Evolutionary conservation across 1,140 invertebrate species (phyloP).

Genomic region (Gonatopus flavifemur): DNA sequence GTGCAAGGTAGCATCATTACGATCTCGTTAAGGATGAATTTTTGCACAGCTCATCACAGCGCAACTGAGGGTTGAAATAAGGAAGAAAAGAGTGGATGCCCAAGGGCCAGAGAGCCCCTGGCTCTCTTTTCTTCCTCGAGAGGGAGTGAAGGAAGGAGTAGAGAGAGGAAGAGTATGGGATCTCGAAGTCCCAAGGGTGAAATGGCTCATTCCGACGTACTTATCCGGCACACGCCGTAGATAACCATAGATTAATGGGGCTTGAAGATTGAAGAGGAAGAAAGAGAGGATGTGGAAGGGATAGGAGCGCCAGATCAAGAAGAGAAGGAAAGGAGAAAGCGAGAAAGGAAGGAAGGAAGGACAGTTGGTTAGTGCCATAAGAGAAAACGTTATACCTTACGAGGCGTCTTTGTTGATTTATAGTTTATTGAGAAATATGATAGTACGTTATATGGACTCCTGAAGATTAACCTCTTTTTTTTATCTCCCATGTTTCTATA

Average conservation of each 20-base stretch:
- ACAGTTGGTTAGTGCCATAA: conserved; percentile 34
- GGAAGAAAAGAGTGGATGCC: conserved; percentile 38
- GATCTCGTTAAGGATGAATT: conserved; percentile 44
- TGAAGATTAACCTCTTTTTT: conserved; percentile 42
- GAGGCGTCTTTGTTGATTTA: conserved; percentile 49
- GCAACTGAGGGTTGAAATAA: conserved; percentile 22
- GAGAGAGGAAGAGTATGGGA: too few relatives aligned
- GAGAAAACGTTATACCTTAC: conserved; percentile 38
- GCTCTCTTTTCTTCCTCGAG: conserved; percentile 28
- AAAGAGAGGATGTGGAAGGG: conserved; percentile 4
- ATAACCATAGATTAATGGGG: conserved; percentile 58
- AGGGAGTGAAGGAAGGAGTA: conserved; percentile 43
- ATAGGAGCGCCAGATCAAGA: conserved; percentile 13
- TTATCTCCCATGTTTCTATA: too few relatives aligned
- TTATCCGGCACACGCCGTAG: conserved; percentile 53
- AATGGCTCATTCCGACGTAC: conserved; percentile 55
- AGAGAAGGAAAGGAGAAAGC: conserved; percentile 16
- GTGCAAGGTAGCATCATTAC: conserved; percentile 21
- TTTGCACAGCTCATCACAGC: conserved; percentile 47
- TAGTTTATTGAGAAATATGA: conserved; percentile 58
- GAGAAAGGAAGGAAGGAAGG: conserved; percentile 10
- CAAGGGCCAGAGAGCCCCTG: conserved; percentile 46
- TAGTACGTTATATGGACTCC: conserved; percentile 28
- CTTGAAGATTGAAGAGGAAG: conserved; percentile 35
- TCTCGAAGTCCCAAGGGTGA: conserved; percentile 53